Evolutionary conservation across 2,797 vertebrate genomes (phyloP).

Genomic region (Acrocephalus scirpaceus): DNA sequence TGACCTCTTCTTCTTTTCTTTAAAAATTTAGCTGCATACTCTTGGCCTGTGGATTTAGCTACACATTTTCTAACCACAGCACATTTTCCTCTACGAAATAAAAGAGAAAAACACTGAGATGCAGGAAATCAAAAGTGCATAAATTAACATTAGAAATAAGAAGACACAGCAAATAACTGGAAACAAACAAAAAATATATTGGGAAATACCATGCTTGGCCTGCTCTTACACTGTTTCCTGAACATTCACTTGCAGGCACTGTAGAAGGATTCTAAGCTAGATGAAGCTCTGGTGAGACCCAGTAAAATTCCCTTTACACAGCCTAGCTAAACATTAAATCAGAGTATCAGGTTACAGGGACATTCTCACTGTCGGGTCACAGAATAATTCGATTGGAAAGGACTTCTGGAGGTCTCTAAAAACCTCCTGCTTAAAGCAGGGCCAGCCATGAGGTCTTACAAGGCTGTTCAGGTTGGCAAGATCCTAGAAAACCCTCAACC

Average conservation of each 20-base stretch:
- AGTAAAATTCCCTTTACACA: not conserved
- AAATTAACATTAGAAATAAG: not conserved
- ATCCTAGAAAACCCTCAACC: not conserved
- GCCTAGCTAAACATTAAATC: not conserved
- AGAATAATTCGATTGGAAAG: not conserved
- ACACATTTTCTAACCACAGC: constrained; percentile 93
- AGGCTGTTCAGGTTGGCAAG: not conserved
- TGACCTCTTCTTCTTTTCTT: constrained; percentile 92
- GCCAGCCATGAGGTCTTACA: not conserved
- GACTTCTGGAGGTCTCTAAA: not conserved
- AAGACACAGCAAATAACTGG: not conserved
- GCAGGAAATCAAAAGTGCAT: not conserved
- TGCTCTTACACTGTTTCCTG: not conserved
- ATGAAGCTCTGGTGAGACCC: not conserved
- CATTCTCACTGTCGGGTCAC: not conserved
- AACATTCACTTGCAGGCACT: not conserved
- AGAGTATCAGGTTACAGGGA: not conserved
- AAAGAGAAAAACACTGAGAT: not conserved
- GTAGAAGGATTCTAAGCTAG: not conserved
- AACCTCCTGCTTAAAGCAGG: not conserved
- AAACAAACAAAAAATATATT: not conserved
- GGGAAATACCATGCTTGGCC: not conserved
- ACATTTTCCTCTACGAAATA: constrained; percentile 87
- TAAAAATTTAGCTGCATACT: constrained; percentile 93
- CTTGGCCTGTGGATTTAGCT: constrained; percentile 91